These are phyloP conservation scores for Leucopsar rothschildi DNA, from an alignment of 2,113 vertebrate species.

Conservation along the genomic window DNA sequence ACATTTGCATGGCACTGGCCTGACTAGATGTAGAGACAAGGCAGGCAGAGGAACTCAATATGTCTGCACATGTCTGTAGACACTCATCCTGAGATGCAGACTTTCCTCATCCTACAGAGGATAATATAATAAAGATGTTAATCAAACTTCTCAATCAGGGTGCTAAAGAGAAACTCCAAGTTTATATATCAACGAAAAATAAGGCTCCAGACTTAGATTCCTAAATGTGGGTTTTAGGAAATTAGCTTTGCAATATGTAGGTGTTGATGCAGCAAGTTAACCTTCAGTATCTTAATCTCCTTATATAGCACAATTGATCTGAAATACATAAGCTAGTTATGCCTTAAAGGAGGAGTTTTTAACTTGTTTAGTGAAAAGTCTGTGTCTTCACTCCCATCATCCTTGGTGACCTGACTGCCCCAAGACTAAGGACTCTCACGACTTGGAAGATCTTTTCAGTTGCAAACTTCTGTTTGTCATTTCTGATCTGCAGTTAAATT, in stretches of 20 bases:
- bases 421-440: neutral
- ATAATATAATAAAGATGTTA: neutral
- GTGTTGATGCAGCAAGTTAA: neutral
- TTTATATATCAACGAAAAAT: neutral
- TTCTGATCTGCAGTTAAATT: neutral
- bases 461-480: neutral
- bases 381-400: rapidly evolving
- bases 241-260: neutral
- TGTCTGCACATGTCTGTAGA: neutral
- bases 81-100: neutral
- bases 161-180: neutral
- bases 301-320: neutral
- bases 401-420: neutral
- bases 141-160: neutral
- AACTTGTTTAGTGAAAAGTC: neutral
- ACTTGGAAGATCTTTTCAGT: neutral
- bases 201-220: neutral
- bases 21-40: neutral
- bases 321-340: neutral
- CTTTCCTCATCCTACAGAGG: neutral
- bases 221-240: neutral
- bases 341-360: neutral
- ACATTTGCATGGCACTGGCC: conserved; percentile 3
- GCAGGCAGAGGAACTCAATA: neutral
- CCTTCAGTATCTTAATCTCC: neutral